A percentile compares a stretch with the other conserved stretches of the same genome.
Evolutionary conservation across 2,113 vertebrate species (phyloP).

Genomic region (Passer montanus): DNA sequence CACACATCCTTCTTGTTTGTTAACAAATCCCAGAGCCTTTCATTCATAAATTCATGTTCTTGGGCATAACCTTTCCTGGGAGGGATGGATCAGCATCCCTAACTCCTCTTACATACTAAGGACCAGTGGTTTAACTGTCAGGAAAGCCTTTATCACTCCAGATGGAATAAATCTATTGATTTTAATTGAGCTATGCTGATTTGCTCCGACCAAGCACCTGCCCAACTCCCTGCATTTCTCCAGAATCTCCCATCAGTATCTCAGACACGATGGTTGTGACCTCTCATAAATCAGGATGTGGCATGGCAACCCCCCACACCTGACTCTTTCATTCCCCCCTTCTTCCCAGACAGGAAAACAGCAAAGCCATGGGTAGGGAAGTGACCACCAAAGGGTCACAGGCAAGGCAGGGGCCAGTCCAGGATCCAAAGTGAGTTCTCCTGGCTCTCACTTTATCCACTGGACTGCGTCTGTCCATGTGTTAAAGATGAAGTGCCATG

Average conservation of each 20-base stretch:
- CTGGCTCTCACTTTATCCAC: background rate
- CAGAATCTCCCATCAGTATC: background rate
- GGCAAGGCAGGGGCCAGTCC: background rate
- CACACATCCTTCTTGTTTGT: background rate
- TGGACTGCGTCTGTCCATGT: background rate
- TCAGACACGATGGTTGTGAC: accelerated
- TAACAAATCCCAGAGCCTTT: background rate
- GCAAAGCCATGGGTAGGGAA: background rate
- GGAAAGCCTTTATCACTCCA: slow-evolving; percentile 2
- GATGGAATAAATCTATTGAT: slow-evolving; percentile 16
- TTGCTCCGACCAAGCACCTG: slow-evolving; percentile 21
- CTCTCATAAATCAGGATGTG: background rate
- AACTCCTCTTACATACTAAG: background rate
- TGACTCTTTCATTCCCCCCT: background rate
- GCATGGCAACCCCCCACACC: accelerated
- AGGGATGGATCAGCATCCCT: background rate
- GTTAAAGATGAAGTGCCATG: background rate
- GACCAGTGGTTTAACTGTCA: background rate
- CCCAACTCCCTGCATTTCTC: background rate
- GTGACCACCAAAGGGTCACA: background rate
- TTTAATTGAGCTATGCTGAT: slow-evolving; percentile 28
- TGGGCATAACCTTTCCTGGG: background rate
- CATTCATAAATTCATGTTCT: background rate
- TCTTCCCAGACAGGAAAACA: background rate
- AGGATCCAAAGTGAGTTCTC: background rate